phyloP scores from a whole-genome alignment of 2,113 vertebrate species.

The Diglossa brunneiventris region DNA sequence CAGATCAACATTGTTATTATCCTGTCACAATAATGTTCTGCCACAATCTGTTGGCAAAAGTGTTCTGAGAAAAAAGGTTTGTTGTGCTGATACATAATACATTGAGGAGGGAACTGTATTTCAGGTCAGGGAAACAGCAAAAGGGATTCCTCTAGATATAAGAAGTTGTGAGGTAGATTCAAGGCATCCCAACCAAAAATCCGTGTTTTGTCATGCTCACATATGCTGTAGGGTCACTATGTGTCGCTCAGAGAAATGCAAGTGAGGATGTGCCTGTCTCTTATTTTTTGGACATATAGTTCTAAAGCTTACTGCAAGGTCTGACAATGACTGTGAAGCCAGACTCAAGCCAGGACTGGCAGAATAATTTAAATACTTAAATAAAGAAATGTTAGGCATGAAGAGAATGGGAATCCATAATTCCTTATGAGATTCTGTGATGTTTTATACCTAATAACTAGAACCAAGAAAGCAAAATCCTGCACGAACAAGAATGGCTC shows the following conservation, averaged over 20 bases:
- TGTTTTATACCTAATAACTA: background rate
- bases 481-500: background rate
- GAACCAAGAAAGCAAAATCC: background rate
- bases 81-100: background rate
- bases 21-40: background rate
- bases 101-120: background rate
- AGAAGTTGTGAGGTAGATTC: background rate
- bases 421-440: background rate
- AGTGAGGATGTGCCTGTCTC: background rate
- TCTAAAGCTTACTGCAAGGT: background rate
- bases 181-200: background rate
- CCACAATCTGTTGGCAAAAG: background rate
- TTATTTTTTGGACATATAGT: background rate
- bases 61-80: background rate
- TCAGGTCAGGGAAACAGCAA: background rate
- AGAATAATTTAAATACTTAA: background rate
- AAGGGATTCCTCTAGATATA: background rate
- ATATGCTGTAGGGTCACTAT: background rate
- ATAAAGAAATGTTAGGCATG: background rate
- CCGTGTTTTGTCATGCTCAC: background rate
- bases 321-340: background rate
- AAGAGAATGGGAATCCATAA: background rate
- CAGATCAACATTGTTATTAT: background rate
- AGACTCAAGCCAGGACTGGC: background rate
- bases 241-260: background rate